Percentiles rank a stretch among this genome's conserved stretches.
phyloP scores from a whole-genome alignment of 2,113 vertebrate species.

The Megaleporinus macrocephalus region DNA sequence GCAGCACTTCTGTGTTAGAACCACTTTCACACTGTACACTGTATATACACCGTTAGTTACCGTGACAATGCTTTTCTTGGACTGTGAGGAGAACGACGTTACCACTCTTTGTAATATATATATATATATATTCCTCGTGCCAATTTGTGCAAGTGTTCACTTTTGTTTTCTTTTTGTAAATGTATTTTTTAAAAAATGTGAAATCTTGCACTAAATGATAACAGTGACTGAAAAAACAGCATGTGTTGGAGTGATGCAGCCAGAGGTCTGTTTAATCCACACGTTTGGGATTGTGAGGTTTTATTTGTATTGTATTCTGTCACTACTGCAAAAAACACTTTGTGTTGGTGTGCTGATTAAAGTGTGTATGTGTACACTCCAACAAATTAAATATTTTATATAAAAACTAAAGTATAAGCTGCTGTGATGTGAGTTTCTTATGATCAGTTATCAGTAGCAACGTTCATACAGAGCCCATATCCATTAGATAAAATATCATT shows the following conservation, averaged over 20 bases:
- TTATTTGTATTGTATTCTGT: constrained; percentile 64
- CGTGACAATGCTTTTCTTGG: constrained; percentile 25
- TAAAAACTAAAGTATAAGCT: no score
- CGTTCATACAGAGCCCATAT: no score
- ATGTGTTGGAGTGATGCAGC: constrained; percentile 58
- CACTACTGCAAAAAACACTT: constrained; percentile 49
- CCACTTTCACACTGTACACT: not conserved
- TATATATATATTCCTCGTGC: constrained; percentile 70
- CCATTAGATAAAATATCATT: no score
- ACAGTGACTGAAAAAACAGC: constrained; percentile 59
- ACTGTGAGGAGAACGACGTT: constrained; percentile 40
- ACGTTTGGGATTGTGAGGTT: constrained; percentile 58
- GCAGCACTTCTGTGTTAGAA: not conserved
- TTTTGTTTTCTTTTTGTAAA: constrained; percentile 53
- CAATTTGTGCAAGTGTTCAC: constrained; percentile 69
- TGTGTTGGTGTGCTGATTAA: constrained; percentile 59
- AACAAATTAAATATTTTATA: no score
- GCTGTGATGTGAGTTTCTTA: no score
- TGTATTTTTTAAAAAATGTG: constrained; percentile 40
- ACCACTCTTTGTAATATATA: constrained; percentile 58
- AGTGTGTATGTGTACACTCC: constrained; percentile 45
- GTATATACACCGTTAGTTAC: constrained; percentile 27
- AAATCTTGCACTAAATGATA: constrained; percentile 58
- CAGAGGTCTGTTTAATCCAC: constrained; percentile 52
- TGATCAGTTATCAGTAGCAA: no score